Evolutionary conservation across 2,113 vertebrate genomes (phyloP).

Genomic region (Neogale vison): DNA sequence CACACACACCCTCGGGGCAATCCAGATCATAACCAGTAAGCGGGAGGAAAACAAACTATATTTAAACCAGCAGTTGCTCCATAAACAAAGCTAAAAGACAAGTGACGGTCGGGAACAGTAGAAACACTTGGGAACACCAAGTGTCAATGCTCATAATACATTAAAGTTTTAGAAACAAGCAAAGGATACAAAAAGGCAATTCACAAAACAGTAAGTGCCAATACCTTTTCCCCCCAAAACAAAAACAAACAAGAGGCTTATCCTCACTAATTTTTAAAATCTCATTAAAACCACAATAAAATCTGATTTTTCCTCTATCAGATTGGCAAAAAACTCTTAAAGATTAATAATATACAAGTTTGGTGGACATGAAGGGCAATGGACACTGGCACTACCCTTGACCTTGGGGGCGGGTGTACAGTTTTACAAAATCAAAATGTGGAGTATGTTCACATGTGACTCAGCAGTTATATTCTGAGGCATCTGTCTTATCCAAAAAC

Average conservation of each 20-base stretch:
- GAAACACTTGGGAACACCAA: neutral
- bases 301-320: slow-evolving; percentile 11
- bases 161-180: neutral
- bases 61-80: slow-evolving; percentile 76
- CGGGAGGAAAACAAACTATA: slow-evolving; percentile 76
- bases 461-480: neutral
- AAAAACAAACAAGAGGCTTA: neutral
- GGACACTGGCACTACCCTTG: neutral
- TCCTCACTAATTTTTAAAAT: neutral
- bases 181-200: neutral
- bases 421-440: neutral
- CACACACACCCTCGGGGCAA: neutral
- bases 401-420: neutral
- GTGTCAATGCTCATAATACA: neutral
- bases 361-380: neutral
- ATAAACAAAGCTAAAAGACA: slow-evolving; percentile 68
- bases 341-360: neutral
- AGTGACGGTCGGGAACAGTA: slow-evolving; percentile 25
- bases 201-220: neutral
- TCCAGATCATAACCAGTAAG: slow-evolving; percentile 57
- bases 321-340: slow-evolving; percentile 15
- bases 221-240: neutral
- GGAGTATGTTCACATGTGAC: neutral
- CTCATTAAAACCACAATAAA: slow-evolving; percentile 11
- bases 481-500: neutral